Evolutionary conservation across 2,113 vertebrate genomes (phyloP).

Genomic region (Antigone vipio): DNA sequence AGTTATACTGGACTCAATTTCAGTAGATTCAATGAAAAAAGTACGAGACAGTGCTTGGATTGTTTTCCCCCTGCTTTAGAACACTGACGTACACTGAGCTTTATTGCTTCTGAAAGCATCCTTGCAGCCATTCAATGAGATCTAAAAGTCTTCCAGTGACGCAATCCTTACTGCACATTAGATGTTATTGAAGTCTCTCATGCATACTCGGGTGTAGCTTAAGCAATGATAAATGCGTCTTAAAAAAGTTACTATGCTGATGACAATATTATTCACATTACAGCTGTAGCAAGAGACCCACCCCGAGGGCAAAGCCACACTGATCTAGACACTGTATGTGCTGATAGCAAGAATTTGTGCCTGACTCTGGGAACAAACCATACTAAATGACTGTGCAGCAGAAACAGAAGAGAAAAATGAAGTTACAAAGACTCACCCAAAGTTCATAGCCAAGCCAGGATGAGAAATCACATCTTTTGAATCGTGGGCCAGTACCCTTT

Average conservation of each 20-base stretch:
- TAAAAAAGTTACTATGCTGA: not conserved
- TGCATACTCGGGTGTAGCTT: not conserved
- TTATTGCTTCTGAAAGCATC: constrained; percentile 25
- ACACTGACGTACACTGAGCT: not conserved
- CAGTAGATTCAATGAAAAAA: not conserved
- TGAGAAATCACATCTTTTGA: not conserved
- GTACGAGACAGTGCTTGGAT: not conserved
- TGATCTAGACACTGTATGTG: not conserved
- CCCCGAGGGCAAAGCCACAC: not conserved
- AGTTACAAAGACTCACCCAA: not conserved
- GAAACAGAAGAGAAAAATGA: not conserved
- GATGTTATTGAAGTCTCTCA: not conserved
- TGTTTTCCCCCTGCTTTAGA: not conserved
- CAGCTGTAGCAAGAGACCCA: not conserved
- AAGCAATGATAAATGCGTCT: not conserved
- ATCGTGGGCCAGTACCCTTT: not conserved
- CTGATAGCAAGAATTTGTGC: not conserved
- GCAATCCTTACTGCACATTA: not conserved
- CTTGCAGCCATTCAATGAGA: not conserved
- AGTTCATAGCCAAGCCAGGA: not conserved
- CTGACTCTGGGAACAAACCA: not conserved
- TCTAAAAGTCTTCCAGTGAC: not conserved
- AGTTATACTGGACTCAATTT: not conserved
- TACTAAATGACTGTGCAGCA: not conserved
- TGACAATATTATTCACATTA: not conserved